Evolutionary conservation across 2,113 vertebrate species (phyloP).

Genomic region (Alethe castanea): DNA sequence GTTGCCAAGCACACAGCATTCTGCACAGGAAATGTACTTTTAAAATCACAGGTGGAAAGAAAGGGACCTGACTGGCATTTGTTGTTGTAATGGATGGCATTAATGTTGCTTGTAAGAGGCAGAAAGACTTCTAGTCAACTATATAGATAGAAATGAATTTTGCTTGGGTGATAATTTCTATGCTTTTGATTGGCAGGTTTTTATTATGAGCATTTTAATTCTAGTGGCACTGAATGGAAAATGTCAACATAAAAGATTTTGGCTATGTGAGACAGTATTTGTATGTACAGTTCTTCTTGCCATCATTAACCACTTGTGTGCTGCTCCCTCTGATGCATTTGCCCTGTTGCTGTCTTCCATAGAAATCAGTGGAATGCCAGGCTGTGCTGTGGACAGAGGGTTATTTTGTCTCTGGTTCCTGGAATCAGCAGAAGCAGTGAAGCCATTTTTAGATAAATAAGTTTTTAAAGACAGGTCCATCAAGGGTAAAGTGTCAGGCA

Average conservation of each 20-base stretch:
- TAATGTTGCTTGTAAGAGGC: neutral
- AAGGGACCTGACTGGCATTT: neutral
- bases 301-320: neutral
- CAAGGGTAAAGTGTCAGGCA: neutral
- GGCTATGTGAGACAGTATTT: neutral
- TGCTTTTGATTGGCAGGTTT: constrained; percentile 3
- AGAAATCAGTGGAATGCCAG: neutral
- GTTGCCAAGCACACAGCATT: constrained; percentile 50
- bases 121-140: constrained; percentile 9
- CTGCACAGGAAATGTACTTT: constrained; percentile 47
- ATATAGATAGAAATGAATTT: neutral
- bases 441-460: neutral
- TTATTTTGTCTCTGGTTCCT: neutral
- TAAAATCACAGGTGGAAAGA: constrained; percentile 34
- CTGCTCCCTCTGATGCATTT: neutral
- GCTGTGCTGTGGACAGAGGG: neutral
- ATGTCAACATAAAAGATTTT: neutral
- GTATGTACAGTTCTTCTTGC: neutral
- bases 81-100: neutral
- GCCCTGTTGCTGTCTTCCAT: neutral
- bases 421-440: neutral
- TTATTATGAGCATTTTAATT: neutral
- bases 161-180: neutral
- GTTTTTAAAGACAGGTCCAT: neutral
- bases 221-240: neutral